Base-by-base conservation (phyloP, 2,888 invertebrate genomes). In the Poecilus cupreus region DNA sequence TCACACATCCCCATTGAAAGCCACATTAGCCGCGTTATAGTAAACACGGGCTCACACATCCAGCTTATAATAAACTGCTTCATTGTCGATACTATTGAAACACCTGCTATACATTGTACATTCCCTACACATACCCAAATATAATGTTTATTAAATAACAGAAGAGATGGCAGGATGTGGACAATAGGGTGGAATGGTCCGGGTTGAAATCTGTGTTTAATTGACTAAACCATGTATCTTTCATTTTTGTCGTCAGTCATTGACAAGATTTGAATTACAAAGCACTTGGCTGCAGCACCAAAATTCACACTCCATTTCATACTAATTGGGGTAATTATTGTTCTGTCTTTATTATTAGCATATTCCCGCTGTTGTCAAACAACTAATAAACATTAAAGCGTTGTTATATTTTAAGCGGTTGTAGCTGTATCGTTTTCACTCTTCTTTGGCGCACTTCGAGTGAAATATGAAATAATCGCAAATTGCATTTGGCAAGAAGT, bases 21-120 rank as follows among this genome's bases (percentile, higher is more conserved):
- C 82, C 76, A 82, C 79, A 83, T 84, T 84, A 84, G 83, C 83
- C 82, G 80, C 82, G 82, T 82, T 83, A 81, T 82, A 81, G 82
- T 83, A 83, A 83, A 84, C 84, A 83, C 75, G 64, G 64, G 24
- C 11, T 64, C 26, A 74, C 57, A 64, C 46, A 46, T 74, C 72
- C 82, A 78, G 82, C 80, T 82, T 83, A 80, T 82, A 81, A 82
- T 80, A 82, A 83, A 82, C 82, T 82, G 83, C 80, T 82, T 43
- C 79, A 80, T 81, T 68, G 64, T 68, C 37, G 18, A 13, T 11
- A 51, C 64, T 18, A 18, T 18, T 10, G 64, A 60, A 81, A 82
- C 83, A 83, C 83, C 83, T 83, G 83, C 83, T 83, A 78, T 43
- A 24, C 60, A 5, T 49, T 60, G 43, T 4, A 39, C 32, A n/a